Evolutionary conservation across 2,888 invertebrate genomes (phyloP).

Genomic region (Miltochrista miniata): DNA sequence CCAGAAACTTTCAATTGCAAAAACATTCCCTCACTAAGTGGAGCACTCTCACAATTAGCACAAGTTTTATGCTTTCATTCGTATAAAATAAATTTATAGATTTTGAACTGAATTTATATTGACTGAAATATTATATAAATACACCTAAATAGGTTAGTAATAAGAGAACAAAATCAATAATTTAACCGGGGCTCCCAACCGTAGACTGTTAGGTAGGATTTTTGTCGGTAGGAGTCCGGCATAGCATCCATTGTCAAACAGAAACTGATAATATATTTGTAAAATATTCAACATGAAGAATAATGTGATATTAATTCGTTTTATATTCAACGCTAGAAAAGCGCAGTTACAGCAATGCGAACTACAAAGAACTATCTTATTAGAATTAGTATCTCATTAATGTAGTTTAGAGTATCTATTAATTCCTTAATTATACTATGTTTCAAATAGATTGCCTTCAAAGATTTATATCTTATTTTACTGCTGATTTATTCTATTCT

Average conservation of each 20-base stretch:
- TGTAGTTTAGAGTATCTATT: constrained; percentile 2
- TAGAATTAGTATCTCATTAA: constrained; percentile 5
- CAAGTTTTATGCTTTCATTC: constrained; percentile 32
- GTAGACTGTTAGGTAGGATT: no score
- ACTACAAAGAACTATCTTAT: neutral
- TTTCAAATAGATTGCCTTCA: constrained; percentile 18
- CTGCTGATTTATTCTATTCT: constrained; percentile 18
- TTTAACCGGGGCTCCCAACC: no score
- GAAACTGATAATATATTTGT: no score
- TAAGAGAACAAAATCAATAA: neutral
- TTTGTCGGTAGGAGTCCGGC: no score
- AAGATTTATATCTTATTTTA: constrained; percentile 15
- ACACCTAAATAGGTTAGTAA: neutral
- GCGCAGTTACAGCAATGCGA: neutral
- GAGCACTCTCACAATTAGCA: constrained; percentile 27
- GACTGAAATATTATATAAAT: neutral
- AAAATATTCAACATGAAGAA: no score
- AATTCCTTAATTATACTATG: constrained; percentile 15
- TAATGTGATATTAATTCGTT: no score
- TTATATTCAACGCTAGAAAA: neutral
- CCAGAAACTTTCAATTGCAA: constrained; percentile 51
- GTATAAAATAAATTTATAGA: neutral
- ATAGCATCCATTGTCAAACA: no score
- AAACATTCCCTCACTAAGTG: constrained; percentile 38
- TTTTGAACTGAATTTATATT: no score